These are phyloP conservation scores for Yponomeuta evonymella DNA, from an alignment of 2,888 invertebrate species.

Conservation along the genomic window DNA sequence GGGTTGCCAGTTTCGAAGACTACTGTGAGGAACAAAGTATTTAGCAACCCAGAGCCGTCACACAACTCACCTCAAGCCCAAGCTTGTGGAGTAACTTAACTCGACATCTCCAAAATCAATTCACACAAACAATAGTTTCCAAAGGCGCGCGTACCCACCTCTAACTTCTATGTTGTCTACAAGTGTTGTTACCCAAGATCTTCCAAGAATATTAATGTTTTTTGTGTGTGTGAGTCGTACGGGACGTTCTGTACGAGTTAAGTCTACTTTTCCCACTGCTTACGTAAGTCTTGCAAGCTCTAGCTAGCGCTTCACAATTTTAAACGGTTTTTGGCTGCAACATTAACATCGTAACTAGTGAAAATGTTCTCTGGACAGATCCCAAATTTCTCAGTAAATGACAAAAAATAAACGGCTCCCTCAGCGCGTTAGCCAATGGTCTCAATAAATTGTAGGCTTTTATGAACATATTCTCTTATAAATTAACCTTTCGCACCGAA, in stretches of 20 bases:
- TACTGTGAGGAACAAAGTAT: neutral
- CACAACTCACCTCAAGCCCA: neutral
- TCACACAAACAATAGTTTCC: neutral
- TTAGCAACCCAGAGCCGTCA: neutral
- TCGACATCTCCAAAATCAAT: neutral
- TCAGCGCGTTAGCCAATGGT: neutral
- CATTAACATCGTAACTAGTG: neutral
- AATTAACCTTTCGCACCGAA: neutral
- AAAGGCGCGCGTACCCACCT: neutral
- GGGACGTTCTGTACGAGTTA: neutral
- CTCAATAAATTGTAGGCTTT: neutral
- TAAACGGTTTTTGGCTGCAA: neutral
- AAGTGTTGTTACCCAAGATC: neutral
- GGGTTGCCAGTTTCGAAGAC: no score
- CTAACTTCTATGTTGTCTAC: conserved; percentile 1
- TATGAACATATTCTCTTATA: neutral
- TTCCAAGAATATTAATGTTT: conserved; percentile 2
- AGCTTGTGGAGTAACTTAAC: neutral
- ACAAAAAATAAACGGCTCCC: neutral
- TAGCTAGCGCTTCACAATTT: conserved; percentile 2
- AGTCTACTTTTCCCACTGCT: neutral
- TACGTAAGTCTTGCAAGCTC: neutral
- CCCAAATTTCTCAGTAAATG: neutral
- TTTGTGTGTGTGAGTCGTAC: neutral
- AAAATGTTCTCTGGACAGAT: neutral